A percentile compares a stretch with the other conserved stretches of the same genome.
Evolutionary conservation across 2,888 invertebrate species (phyloP).

Genomic region (Megamerina dolium): DNA sequence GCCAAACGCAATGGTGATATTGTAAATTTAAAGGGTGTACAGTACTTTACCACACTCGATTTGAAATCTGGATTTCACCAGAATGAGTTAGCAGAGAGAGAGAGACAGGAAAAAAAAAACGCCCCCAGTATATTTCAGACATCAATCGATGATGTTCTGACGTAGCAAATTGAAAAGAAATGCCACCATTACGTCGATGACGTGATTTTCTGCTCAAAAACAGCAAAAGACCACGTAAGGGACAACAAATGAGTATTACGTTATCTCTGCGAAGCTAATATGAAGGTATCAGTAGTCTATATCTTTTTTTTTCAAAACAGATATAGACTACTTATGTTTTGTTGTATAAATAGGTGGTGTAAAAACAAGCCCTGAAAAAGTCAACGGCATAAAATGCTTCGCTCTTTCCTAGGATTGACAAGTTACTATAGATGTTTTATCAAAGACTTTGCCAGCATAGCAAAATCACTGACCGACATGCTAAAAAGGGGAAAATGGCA

Average conservation of each 20-base stretch:
- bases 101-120: slow-evolving; percentile 9
- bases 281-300: not conserved
- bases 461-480: too few species aligned
- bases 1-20: slow-evolving; percentile 2
- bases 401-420: too few species aligned
- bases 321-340: slow-evolving; percentile 7
- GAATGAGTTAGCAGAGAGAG: slow-evolving; percentile 8
- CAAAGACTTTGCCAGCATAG: too few species aligned
- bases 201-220: slow-evolving; percentile 2
- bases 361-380: slow-evolving; percentile 9
- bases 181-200: slow-evolving; percentile 9
- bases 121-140: slow-evolving; percentile 3
- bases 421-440: too few species aligned
- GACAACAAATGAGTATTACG: slow-evolving; percentile 2
- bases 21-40: not conserved
- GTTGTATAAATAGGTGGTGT: slow-evolving; percentile 1
- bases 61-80: slow-evolving; percentile 11
- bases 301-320: slow-evolving; percentile 2
- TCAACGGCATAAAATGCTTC: too few species aligned
- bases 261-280: slow-evolving; percentile 5
- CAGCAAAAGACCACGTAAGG: not conserved
- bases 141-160: slow-evolving; percentile 5
- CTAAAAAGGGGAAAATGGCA: not conserved
- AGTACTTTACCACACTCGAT: slow-evolving; percentile 9
- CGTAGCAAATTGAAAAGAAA: slow-evolving; percentile 1